Percentiles rank a stretch among this genome's conserved stretches.
Evolutionary conservation across 2,888 invertebrate species (phyloP).

Genomic region (Perdita meconis): DNA sequence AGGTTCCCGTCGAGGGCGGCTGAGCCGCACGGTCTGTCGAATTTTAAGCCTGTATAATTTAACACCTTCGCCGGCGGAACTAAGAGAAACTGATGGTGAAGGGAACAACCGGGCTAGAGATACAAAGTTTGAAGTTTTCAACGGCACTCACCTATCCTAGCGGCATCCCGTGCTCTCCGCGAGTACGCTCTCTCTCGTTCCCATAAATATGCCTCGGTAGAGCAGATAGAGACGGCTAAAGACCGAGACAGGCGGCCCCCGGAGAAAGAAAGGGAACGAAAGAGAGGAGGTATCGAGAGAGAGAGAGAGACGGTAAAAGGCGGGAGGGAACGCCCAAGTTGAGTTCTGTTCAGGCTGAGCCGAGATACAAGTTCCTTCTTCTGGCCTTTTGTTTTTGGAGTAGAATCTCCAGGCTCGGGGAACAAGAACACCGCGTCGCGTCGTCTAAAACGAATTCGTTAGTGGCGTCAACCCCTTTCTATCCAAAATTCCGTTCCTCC

Average conservation of each 20-base stretch:
- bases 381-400: conserved; percentile 69
- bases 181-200: conserved; percentile 43
- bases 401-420: conserved; percentile 30
- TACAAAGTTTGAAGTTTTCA: conserved; percentile 82
- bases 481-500: conserved; percentile 13
- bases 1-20: conserved; percentile 63
- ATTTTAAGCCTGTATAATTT: conserved; percentile 84
- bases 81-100: conserved; percentile 72
- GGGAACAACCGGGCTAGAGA: conserved; percentile 64
- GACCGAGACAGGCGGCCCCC: conserved; percentile 35
- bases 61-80: conserved; percentile 80
- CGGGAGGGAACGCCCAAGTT: conserved; percentile 64
- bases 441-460: conserved; percentile 72
- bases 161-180: conserved; percentile 59
- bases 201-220: conserved; percentile 75
- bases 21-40: conserved; percentile 75
- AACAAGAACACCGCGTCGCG: conserved; percentile 43
- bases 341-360: conserved; percentile 66
- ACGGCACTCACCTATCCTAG: conserved; percentile 78
- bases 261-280: conserved; percentile 33
- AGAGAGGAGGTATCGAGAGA: conserved; percentile 42
- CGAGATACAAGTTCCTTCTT: conserved; percentile 69
- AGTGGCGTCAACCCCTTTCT: conserved; percentile 63
- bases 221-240: conserved; percentile 56
- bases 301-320: conserved; percentile 15